Percentiles rank a stretch among this genome's conserved stretches.
These are phyloP conservation scores for Gobius niger DNA, from an alignment of 2,113 vertebrate genomes.

Conservation along the genomic window DNA sequence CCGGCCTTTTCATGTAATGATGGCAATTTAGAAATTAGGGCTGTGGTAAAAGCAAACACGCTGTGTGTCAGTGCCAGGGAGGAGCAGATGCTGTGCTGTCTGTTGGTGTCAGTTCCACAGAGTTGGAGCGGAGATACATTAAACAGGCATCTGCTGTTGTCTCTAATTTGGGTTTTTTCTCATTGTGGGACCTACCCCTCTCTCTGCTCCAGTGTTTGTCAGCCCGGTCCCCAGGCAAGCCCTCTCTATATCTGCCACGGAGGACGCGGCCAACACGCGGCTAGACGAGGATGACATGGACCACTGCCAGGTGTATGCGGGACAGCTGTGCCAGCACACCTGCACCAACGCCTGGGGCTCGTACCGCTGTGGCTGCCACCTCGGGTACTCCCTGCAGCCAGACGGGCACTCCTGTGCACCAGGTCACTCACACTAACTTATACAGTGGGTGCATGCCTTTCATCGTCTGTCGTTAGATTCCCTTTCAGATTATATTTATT, in stretches of 20 bases:
- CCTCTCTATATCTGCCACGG: slow-evolving; percentile 75
- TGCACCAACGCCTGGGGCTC: slow-evolving; percentile 85
- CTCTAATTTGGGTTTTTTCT: slow-evolving; percentile 27
- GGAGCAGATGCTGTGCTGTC: slow-evolving; percentile 35
- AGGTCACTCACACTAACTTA: slow-evolving; percentile 65
- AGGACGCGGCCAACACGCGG: slow-evolving; percentile 67
- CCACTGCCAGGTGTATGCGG: slow-evolving; percentile 79
- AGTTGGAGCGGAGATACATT: slow-evolving; percentile 16
- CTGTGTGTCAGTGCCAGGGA: slow-evolving; percentile 12
- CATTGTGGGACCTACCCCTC: not conserved
- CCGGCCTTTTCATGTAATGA: slow-evolving; percentile 3
- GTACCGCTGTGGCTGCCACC: slow-evolving; percentile 85
- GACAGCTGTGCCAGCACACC: slow-evolving; percentile 81
- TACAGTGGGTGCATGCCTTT: not conserved
- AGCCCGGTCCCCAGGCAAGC: slow-evolving; percentile 78
- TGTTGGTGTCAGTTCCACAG: slow-evolving; percentile 22
- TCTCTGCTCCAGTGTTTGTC: slow-evolving; percentile 79
- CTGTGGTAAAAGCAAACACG: slow-evolving; percentile 10
- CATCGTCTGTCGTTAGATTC: not conserved
- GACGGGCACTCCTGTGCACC: slow-evolving; percentile 84
- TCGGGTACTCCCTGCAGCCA: slow-evolving; percentile 80
- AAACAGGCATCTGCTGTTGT: slow-evolving; percentile 41
- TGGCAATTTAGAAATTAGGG: slow-evolving; percentile 7
- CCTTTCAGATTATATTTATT: not conserved
- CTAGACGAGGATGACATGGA: slow-evolving; percentile 80